Percentiles rank a stretch among this genome's conserved stretches.
phyloP scores from a whole-genome alignment of 2,888 invertebrate genomes.

The Drosophila peninsularis region DNA sequence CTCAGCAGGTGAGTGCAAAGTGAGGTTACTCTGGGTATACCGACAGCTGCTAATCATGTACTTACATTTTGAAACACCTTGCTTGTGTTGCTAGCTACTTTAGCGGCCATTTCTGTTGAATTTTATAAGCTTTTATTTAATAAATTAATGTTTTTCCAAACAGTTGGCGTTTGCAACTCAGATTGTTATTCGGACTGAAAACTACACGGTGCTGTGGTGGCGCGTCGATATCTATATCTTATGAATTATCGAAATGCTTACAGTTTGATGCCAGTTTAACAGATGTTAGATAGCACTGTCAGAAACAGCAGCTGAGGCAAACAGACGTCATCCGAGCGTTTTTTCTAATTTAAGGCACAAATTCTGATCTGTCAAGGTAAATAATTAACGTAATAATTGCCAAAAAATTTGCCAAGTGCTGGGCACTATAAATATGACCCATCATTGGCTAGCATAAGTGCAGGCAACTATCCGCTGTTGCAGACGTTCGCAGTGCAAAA shows the following conservation, averaged over 20 bases:
- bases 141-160: conserved; percentile 52
- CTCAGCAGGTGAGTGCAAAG: conserved; percentile 43
- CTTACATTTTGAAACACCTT: conserved; percentile 91
- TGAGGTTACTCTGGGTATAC: conserved; percentile 64
- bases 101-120: conserved; percentile 80
- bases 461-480: conserved; percentile 35
- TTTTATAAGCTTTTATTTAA: conserved; percentile 39
- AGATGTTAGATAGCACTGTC: conserved; percentile 31
- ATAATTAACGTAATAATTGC: conserved; percentile 53
- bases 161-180: conserved; percentile 58
- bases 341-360: conserved; percentile 61
- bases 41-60: conserved; percentile 30
- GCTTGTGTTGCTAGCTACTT: conserved; percentile 85
- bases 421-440: conserved; percentile 75
- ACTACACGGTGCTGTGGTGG: conserved; percentile 19
- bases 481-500: conserved; percentile 54
- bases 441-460: conserved; percentile 65
- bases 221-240: not conserved
- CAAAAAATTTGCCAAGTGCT: conserved; percentile 58
- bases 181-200: conserved; percentile 21
- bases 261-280: conserved; percentile 9
- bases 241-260: conserved; percentile 23
- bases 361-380: conserved; percentile 75
- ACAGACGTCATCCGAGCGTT: conserved; percentile 51
- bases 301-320: conserved; percentile 37